A percentile compares a stretch with the other conserved stretches of the same genome.
Evolutionary conservation across 2,888 invertebrate genomes (phyloP).

Genomic region (Actias luna): DNA sequence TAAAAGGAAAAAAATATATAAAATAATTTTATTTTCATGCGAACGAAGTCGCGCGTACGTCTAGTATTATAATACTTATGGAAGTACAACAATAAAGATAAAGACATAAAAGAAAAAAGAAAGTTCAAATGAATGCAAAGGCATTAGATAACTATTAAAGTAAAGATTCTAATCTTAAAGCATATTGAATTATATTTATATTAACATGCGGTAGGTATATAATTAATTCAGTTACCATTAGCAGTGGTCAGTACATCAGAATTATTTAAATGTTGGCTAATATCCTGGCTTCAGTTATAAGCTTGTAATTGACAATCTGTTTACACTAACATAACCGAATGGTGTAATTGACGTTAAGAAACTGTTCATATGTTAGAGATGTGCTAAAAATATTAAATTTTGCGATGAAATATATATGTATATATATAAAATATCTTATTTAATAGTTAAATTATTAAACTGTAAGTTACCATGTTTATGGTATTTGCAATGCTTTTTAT

Average conservation of each 20-base stretch:
- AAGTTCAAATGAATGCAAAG: background rate
- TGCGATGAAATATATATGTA: background rate
- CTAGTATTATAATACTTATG: background rate
- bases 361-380: slow-evolving; percentile 11
- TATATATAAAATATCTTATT: no score
- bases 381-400: background rate
- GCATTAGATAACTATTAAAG: background rate
- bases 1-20: no score
- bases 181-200: slow-evolving; percentile 15
- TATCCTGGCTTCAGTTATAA: slow-evolving; percentile 22
- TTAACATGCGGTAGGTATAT: slow-evolving; percentile 12
- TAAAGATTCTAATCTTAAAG: background rate
- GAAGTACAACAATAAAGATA: background rate
- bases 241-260: slow-evolving; percentile 20
- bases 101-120: no score
- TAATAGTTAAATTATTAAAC: no score
- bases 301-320: slow-evolving; percentile 24
- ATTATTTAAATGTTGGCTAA: slow-evolving; percentile 20
- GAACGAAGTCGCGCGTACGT: background rate
- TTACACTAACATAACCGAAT: slow-evolving; percentile 19
- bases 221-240: slow-evolving; percentile 16
- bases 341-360: slow-evolving; percentile 17
- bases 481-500: no score
- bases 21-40: no score
- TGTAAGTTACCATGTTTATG: no score